Evolutionary conservation across 2,113 vertebrate genomes (phyloP), one percentile per base, ranked within the genome.

Genomic region (Alethe diademata): DNA sequence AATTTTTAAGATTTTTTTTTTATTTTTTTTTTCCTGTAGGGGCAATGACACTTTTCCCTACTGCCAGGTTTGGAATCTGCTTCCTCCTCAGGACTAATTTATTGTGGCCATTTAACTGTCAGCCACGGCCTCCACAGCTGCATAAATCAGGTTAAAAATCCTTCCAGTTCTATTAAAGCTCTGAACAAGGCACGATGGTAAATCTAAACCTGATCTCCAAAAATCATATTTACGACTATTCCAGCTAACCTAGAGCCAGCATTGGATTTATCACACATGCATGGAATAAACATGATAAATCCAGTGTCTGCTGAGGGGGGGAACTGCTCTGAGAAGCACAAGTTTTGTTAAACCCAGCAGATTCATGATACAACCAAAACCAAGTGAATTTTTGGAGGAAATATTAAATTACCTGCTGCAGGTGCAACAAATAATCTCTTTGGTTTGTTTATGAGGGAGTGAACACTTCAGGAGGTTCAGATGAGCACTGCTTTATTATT

Each of bases 51-150:
- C 20, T 72, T 62, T 48, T 50, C 22, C 66, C 6, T 24, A 0
- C 28, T 15, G 71, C 45, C 67, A 70, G 54, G 8, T 38, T 3
- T 43, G 35, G 62, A 42, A 81, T 47, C 36, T 61, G 45, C 42
- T 45, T 75, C 82, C 42, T 79, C 70, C 54, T 73, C 50, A 42
- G 74, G 33, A 28, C 24, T 29, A 23, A 94, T 90, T 95, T 79
- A 90, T 40, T 12, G 81, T 33, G 45, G 81, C 84, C 61, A 50
- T 95, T 95, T 69, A 76, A 29, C 94, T 91, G 86, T 42, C 94
- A 91, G 91, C 87, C 65, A 64, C 79, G 87, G 70, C 40, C 61
- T 54, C 51, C 45, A 65, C 40, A 82, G 81, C 56, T 51, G 47
- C 85, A 95, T 69, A 76, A 93, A 95, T 79, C 79, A 91, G 94